phyloP scores from a whole-genome alignment of 2,797 vertebrate species.

The Chromis chromis region DNA sequence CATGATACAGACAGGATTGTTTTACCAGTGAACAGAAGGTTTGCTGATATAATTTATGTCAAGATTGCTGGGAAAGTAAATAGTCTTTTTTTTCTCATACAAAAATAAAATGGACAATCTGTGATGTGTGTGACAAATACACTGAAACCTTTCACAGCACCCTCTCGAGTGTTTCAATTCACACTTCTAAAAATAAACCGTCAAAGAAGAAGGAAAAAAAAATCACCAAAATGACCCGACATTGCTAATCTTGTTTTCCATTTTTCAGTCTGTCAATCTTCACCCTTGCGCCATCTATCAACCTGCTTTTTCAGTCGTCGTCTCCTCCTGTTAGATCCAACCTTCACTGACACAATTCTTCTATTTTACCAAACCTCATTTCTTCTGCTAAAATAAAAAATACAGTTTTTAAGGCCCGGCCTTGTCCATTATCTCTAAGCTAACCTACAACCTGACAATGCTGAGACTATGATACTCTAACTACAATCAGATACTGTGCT shows the following conservation, averaged over 20 bases:
- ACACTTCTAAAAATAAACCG: conserved; percentile 51
- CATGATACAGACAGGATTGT: conserved; percentile 66
- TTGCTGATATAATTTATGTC: conserved; percentile 69
- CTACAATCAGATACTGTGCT: conserved; percentile 46
- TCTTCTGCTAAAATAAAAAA: conserved; percentile 38
- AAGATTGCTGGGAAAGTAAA: conserved; percentile 60
- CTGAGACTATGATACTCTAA: conserved; percentile 36
- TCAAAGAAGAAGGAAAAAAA: conserved; percentile 47
- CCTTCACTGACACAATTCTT: conserved; percentile 10
- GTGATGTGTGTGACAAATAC: conserved; percentile 61
- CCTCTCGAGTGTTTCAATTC: conserved; percentile 57
- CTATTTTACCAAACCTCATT: conserved; percentile 13
- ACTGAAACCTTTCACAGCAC: conserved; percentile 60
- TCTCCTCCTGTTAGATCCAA: conserved; percentile 3
- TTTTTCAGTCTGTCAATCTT: conserved; percentile 1
- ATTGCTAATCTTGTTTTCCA: conserved; percentile 27
- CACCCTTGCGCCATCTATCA: conserved; percentile 4
- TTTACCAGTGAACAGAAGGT: conserved; percentile 57
- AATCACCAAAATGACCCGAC: conserved; percentile 46
- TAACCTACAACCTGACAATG: conserved; percentile 51
- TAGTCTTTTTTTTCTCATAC: conserved; percentile 65
- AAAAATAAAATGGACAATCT: conserved; percentile 77
- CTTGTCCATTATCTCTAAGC: conserved; percentile 72
- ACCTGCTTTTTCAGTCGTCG: conserved; percentile 37
- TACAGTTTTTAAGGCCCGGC: conserved; percentile 78